Percentiles rank a stretch among this genome's conserved stretches.
Evolutionary conservation across 2,797 vertebrate species (phyloP).

Genomic region (Ceryle rudis): DNA sequence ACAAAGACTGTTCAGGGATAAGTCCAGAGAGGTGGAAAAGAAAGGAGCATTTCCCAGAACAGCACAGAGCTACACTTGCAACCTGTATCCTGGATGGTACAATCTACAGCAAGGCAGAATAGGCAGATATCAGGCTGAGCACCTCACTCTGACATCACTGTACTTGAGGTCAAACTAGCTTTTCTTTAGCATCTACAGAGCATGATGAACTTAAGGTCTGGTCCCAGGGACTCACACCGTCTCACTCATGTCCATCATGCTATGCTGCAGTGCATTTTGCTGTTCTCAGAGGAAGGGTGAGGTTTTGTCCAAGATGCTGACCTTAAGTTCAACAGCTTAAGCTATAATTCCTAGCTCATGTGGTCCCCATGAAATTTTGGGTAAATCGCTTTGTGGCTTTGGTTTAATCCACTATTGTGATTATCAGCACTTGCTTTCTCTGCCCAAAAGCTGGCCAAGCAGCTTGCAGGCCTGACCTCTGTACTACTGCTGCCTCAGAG

Average conservation of each 20-base stretch:
- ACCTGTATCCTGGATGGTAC: not conserved
- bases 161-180: not conserved
- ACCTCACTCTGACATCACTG: not conserved
- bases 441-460: not conserved
- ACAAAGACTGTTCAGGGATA: not conserved
- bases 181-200: not conserved
- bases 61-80: not conserved
- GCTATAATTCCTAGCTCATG: not conserved
- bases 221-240: not conserved
- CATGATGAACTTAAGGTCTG: accelerated
- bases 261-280: not conserved
- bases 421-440: not conserved
- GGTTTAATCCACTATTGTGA: not conserved
- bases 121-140: not conserved
- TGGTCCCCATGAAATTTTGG: not conserved
- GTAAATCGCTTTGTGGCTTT: not conserved
- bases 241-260: not conserved
- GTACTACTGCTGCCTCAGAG: not conserved
- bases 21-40: not conserved
- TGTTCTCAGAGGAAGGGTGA: not conserved
- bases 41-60: not conserved
- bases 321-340: not conserved
- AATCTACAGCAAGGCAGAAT: not conserved
- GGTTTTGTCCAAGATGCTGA: not conserved
- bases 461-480: not conserved